phyloP scores from a whole-genome alignment of 2,797 vertebrate genomes.

The Molossus alvarezi region DNA sequence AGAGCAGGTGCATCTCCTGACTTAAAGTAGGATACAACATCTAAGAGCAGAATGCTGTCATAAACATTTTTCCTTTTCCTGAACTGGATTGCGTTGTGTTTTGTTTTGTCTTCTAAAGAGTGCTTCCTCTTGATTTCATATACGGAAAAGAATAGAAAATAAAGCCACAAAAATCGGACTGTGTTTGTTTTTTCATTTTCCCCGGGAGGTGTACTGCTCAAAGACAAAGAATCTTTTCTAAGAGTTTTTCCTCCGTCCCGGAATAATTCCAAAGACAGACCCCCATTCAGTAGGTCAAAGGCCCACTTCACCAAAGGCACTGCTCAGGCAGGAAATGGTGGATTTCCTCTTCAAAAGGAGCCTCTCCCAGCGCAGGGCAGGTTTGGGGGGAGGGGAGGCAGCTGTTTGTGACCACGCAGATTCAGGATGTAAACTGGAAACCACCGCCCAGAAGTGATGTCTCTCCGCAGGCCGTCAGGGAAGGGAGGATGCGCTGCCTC shows the following conservation, averaged over 20 bases:
- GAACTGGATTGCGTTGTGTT: constrained; percentile 42
- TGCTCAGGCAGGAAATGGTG: constrained; percentile 66
- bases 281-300: constrained; percentile 75
- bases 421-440: constrained; percentile 34
- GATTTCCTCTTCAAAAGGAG: constrained; percentile 73
- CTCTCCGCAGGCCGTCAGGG: neutral
- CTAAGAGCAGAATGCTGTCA: constrained; percentile 41
- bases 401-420: neutral
- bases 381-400: constrained; percentile 16
- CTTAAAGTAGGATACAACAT: constrained; percentile 10
- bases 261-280: constrained; percentile 61
- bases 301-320: neutral
- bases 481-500: fast-evolving
- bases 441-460: neutral
- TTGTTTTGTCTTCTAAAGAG: neutral
- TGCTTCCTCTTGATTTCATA: constrained; percentile 37
- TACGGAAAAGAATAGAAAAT: constrained; percentile 25
- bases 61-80: constrained; percentile 63
- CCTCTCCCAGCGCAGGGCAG: constrained; percentile 1
- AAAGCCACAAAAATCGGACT: constrained; percentile 3
- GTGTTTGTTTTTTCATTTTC: constrained; percentile 46
- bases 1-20: constrained; percentile 55
- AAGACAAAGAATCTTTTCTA: constrained; percentile 76
- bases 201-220: constrained; percentile 11
- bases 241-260: constrained; percentile 52